These are phyloP conservation scores for Astropecten irregularis DNA, from an alignment of 53 echinoderm and acorn worm species.

Conservation along the genomic window DNA sequence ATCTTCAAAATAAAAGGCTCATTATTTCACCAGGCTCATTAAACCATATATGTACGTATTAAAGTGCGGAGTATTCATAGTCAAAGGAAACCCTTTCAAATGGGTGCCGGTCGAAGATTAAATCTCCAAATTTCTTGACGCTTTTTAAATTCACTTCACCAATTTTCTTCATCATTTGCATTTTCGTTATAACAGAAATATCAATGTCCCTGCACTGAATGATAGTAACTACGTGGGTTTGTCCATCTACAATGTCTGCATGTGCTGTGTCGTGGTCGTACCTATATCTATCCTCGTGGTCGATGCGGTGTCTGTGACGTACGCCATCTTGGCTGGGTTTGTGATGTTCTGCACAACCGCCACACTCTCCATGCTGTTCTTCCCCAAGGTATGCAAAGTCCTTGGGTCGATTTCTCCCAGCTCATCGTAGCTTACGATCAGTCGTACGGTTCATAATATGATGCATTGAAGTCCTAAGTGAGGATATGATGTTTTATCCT, in stretches of 20 bases:
- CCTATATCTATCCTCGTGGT: constrained; percentile 67
- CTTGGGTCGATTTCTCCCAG: too few relatives aligned
- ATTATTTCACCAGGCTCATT: too few relatives aligned
- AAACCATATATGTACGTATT: too few relatives aligned
- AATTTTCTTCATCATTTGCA: not conserved
- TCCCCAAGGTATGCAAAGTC: constrained; percentile 74
- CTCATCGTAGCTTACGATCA: too few relatives aligned
- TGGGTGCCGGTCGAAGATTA: too few relatives aligned
- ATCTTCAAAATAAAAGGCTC: too few relatives aligned
- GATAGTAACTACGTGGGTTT: constrained; percentile 83
- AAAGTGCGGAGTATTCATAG: too few relatives aligned
- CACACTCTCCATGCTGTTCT: constrained; percentile 77
- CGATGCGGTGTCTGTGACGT: constrained; percentile 65
- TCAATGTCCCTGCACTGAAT: constrained; percentile 72
- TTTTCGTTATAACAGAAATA: constrained; percentile 42
- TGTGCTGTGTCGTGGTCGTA: constrained; percentile 79
- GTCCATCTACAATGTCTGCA: constrained; percentile 77
- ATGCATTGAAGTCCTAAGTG: too few relatives aligned
- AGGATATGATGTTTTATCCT: too few relatives aligned
- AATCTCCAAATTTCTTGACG: too few relatives aligned
- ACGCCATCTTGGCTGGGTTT: constrained; percentile 69
- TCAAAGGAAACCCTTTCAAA: too few relatives aligned
- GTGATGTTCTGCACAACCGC: constrained; percentile 74
- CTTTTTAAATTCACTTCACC: not conserved
- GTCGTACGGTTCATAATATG: too few relatives aligned